Conservation (phyloP, 1,140 invertebrate genomes). For the Xylocopa sonorina region DNA sequence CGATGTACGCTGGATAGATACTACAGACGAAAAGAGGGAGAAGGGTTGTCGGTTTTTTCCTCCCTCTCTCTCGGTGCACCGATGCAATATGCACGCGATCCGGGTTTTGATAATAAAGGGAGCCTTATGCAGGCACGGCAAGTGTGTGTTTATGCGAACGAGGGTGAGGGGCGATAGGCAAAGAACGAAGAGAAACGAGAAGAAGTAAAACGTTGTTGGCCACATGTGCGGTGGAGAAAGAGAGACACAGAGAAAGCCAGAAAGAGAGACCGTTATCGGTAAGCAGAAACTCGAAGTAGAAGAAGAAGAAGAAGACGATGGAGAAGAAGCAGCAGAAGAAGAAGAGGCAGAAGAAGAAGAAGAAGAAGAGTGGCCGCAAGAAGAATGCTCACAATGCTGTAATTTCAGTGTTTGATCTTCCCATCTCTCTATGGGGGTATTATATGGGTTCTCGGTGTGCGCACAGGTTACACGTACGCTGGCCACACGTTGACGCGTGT, state of each 20-base stretch:
- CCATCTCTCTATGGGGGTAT: constrained; percentile 76
- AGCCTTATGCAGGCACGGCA: constrained; percentile 75
- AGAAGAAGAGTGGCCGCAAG: constrained; percentile 69
- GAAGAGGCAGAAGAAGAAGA: constrained; percentile 52
- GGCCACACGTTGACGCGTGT: constrained; percentile 36
- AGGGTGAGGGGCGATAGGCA: constrained; percentile 64
- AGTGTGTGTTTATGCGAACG: constrained; percentile 76
- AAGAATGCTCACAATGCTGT: constrained; percentile 79
- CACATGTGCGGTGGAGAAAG: constrained; percentile 44
- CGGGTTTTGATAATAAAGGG: constrained; percentile 75
- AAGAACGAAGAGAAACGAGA: constrained; percentile 36
- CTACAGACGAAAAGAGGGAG: constrained; percentile 1
- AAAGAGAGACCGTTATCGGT: constrained; percentile 69
- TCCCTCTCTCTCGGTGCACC: constrained; percentile 54
- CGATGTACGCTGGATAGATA: constrained; percentile 47
- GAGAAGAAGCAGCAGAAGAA: constrained; percentile 70
- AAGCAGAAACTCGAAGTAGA: constrained; percentile 56
- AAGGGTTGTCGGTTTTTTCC: constrained; percentile 1
- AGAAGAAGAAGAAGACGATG: constrained; percentile 42
- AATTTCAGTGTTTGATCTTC: constrained; percentile 80
- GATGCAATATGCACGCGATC: constrained; percentile 79
- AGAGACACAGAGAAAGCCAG: constrained; percentile 1
- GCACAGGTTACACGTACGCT: constrained; percentile 36
- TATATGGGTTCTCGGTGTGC: constrained; percentile 70
- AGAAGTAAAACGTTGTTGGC: constrained; percentile 47